Evolutionary conservation across 2,113 vertebrate genomes (phyloP), one percentile per base, ranked within the genome.

Genomic region (Glareola pratincola): DNA sequence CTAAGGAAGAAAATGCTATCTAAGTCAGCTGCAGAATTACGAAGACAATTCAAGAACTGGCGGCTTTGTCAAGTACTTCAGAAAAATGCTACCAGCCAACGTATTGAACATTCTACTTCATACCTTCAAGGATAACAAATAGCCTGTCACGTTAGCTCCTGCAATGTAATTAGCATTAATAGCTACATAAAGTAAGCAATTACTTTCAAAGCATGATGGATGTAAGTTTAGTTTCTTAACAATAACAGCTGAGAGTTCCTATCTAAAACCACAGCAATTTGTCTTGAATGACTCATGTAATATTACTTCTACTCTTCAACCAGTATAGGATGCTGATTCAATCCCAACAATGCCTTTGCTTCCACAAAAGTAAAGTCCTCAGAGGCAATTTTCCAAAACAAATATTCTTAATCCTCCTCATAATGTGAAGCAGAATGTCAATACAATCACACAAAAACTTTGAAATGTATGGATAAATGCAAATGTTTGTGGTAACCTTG

Each of bases 141-240:
- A 93, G 39, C 22, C 57, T 85, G 74, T 73, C 90, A 76, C 0
- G 0, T 93, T 78, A 93, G 57, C 66, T 91, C 69, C 69, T 90
- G 62, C 53, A 88, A 81, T 57, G 62, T 56, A 96, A 95, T 96
- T 96, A 95, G 45, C 77, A 93, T 88, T 93, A 94, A 91, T 57
- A 90, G 34, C 62, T 75, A 75, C 90, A 79, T 48, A 82, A 94
- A 82, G 48, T 57, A 94, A 96, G 66, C 81, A 91, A 87, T 93
- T 95, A 69, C 57, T 93, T 95, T 90, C 77, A 88, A 94, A 82
- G 45, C 5, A 2, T 90, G 84, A 94, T 39, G 34, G 80, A 87
- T 69, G 1, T 36, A 85, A 53, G 48, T 45, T 64, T 24, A 90
- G 90, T 75, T 96, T 88, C 89, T 91, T 78, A 84, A 83, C 79